phyloP scores from a whole-genome alignment of 2,888 invertebrate species.

The Schizotus pectinicornis region DNA sequence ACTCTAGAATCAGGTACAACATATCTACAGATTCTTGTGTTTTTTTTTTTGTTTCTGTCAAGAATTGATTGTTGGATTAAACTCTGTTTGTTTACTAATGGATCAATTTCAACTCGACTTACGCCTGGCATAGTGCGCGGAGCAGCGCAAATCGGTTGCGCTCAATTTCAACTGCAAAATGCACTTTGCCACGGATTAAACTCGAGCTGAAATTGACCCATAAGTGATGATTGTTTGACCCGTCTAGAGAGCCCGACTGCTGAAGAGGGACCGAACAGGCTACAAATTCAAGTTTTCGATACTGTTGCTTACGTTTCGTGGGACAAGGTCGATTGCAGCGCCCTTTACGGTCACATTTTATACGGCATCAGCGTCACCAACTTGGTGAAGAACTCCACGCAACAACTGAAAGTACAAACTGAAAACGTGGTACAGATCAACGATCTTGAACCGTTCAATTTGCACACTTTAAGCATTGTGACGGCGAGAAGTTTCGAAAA shows the following conservation, averaged over 20 bases:
- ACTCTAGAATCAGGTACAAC: slow-evolving; percentile 49
- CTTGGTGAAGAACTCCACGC: slow-evolving; percentile 32
- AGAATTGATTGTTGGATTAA: no score
- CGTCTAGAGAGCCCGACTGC: slow-evolving; percentile 43
- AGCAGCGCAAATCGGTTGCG: no score
- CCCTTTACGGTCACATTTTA: slow-evolving; percentile 44
- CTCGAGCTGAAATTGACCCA: no score
- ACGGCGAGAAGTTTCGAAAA: slow-evolving; percentile 43
- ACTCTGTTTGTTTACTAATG: no score
- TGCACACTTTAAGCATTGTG: slow-evolving; percentile 44
- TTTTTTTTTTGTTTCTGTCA: slow-evolving; percentile 29
- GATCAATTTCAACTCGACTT: no score
- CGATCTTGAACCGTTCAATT: slow-evolving; percentile 45
- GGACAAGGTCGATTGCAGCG: slow-evolving; percentile 45
- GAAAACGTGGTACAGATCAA: slow-evolving; percentile 41
- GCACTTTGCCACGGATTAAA: no score
- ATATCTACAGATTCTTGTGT: not conserved
- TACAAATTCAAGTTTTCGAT: slow-evolving; percentile 41
- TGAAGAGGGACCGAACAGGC: slow-evolving; percentile 48
- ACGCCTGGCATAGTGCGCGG: no score
- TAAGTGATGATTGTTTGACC: no score
- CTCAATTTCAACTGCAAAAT: no score
- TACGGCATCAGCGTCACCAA: slow-evolving; percentile 43
- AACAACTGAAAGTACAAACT: slow-evolving; percentile 35
- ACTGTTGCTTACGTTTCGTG: slow-evolving; percentile 45